phyloP scores from a whole-genome alignment of 2,888 invertebrate species.

The Caenorhabditis sp. region DNA sequence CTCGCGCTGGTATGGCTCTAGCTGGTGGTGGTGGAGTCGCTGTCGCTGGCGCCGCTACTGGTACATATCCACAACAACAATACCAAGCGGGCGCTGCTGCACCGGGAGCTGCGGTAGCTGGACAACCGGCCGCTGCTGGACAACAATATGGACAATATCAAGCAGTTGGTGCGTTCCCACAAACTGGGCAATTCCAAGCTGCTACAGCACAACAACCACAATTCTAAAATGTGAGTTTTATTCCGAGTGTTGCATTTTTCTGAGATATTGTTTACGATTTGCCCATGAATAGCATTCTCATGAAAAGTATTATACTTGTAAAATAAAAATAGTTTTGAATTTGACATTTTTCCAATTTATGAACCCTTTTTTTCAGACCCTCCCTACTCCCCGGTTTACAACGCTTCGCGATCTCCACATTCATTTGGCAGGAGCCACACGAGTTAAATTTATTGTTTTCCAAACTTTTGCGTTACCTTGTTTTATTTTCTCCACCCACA shows the following conservation, averaged over 20 bases:
- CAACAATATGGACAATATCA: slow-evolving; percentile 1
- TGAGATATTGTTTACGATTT: no score
- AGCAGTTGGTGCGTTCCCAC: slow-evolving; percentile 14
- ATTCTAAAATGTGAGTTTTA: background rate
- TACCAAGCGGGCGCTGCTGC: background rate
- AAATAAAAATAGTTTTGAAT: no score
- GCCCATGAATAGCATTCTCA: no score
- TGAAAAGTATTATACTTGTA: no score
- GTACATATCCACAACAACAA: background rate
- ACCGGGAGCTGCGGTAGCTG: background rate
- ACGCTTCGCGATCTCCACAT: slow-evolving; percentile 1
- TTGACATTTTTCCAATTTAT: no score
- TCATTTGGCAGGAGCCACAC: slow-evolving; percentile 4
- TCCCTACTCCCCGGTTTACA: background rate
- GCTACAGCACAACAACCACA: background rate
- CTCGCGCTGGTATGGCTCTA: background rate
- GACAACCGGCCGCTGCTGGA: background rate
- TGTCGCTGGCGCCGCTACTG: no score
- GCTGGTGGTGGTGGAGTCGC: no score
- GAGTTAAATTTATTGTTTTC: background rate
- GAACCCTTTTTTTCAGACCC: background rate
- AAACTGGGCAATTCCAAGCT: slow-evolving; percentile 30
- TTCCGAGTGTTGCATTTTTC: no score
- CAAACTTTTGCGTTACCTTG: background rate
- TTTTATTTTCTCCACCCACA: background rate